Evolutionary conservation across 2,797 vertebrate species (phyloP).

Genomic region (Arctocebus calabarensis): DNA sequence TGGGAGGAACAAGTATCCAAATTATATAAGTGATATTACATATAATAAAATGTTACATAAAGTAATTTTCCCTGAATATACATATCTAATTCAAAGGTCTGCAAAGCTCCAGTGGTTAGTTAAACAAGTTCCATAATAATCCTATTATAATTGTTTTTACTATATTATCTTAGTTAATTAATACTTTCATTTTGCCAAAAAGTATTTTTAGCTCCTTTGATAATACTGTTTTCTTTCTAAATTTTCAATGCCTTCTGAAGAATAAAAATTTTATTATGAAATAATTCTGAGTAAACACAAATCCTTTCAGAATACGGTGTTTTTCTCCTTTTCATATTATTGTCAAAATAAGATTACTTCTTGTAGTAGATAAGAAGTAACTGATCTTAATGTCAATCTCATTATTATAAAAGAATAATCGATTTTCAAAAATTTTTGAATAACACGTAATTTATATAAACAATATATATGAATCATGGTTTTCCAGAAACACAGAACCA

Average conservation of each 20-base stretch:
- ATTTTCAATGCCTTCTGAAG: neutral
- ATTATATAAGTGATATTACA: neutral
- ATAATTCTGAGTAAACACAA: neutral
- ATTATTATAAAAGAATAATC: neutral
- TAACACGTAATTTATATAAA: neutral
- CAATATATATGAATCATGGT: neutral
- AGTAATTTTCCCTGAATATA: neutral
- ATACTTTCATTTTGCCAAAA: neutral
- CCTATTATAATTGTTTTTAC: neutral
- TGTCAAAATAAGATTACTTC: slow-evolving; percentile 4
- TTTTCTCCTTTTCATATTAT: neutral
- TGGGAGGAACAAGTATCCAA: too few relatives aligned
- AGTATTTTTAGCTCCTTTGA: neutral
- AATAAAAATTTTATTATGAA: neutral
- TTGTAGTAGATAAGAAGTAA: neutral
- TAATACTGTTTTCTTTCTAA: neutral
- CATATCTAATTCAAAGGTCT: neutral
- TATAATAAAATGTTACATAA: neutral
- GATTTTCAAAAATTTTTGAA: neutral
- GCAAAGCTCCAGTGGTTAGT: neutral
- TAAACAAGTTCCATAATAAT: neutral
- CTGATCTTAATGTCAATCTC: neutral
- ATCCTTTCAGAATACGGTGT: neutral
- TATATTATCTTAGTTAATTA: neutral
- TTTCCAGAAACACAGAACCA: neutral